Evolutionary conservation across 1,140 invertebrate species (phyloP).

Genomic region (Bombus balteatus): DNA sequence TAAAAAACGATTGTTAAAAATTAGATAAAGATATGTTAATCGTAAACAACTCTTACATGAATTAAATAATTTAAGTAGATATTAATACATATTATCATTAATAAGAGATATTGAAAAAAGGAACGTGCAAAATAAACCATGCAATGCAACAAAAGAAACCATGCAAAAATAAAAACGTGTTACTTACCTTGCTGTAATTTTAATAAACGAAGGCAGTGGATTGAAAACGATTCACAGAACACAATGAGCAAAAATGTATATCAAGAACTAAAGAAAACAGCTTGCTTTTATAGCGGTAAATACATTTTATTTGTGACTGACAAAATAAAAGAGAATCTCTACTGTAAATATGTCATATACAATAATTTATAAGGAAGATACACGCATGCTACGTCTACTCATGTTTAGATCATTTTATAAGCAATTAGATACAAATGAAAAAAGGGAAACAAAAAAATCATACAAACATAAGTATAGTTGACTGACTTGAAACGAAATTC

Average conservation of each 20-base stretch:
- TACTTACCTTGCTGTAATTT: conserved; percentile 66
- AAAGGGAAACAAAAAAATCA: conserved; percentile 47
- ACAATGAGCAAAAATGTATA: conserved; percentile 54
- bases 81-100: neutral
- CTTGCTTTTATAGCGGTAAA: conserved; percentile 56
- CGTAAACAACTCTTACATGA: neutral
- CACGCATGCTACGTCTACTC: conserved; percentile 75
- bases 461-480: conserved; percentile 49
- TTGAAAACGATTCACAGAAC: conserved; percentile 59
- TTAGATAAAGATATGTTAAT: conserved; percentile 5
- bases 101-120: neutral
- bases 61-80: conserved; percentile 12
- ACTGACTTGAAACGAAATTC: conserved; percentile 26
- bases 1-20: conserved; percentile 16
- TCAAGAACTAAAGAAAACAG: conserved; percentile 54
- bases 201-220: conserved; percentile 52
- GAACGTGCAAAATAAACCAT: conserved; percentile 57
- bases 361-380: conserved; percentile 72
- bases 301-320: conserved; percentile 70
- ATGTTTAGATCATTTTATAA: conserved; percentile 37
- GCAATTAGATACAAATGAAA: conserved; percentile 56
- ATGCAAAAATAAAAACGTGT: conserved; percentile 69
- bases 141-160: conserved; percentile 57
- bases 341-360: conserved; percentile 67
- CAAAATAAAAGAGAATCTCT: conserved; percentile 73